Conservation (phyloP, 2,113 vertebrate genomes). For the Aspidoscelis tigris region DNA sequence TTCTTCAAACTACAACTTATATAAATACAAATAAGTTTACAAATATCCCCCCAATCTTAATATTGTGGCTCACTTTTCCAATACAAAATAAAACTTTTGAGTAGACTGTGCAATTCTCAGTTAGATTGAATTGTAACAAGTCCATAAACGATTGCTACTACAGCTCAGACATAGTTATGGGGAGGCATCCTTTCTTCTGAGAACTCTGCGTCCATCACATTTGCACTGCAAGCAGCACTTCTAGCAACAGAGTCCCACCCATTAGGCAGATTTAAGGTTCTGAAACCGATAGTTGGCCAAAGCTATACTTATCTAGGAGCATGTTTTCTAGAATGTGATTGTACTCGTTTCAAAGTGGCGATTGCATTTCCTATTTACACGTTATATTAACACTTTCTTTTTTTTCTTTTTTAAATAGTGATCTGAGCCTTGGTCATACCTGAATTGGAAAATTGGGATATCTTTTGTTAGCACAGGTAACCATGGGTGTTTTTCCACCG, state of each 20-base stretch:
- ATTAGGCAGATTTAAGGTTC: neutral
- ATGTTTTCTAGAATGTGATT: neutral
- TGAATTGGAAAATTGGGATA: neutral
- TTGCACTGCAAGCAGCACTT: neutral
- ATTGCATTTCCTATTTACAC: too few species aligned
- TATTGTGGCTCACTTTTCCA: slow-evolving; percentile 3
- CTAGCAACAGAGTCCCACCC: neutral
- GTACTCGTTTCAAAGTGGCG: neutral
- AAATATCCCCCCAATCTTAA: neutral
- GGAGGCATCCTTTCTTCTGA: neutral
- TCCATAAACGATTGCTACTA: neutral
- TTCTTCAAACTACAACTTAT: neutral
- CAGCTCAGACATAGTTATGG: neutral
- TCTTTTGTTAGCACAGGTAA: neutral
- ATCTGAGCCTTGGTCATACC: neutral
- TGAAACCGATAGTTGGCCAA: neutral
- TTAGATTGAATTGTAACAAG: neutral
- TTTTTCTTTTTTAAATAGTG: neutral
- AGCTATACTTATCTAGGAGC: neutral
- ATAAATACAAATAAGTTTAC: slow-evolving; percentile 14
- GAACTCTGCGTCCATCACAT: neutral
- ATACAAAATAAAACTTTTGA: slow-evolving; percentile 7
- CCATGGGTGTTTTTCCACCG: neutral
- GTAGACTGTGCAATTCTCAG: neutral
- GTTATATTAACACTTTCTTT: neutral